Base-by-base conservation (phyloP, 2,888 invertebrate genomes). In the Hemithea aestivaria region DNA sequence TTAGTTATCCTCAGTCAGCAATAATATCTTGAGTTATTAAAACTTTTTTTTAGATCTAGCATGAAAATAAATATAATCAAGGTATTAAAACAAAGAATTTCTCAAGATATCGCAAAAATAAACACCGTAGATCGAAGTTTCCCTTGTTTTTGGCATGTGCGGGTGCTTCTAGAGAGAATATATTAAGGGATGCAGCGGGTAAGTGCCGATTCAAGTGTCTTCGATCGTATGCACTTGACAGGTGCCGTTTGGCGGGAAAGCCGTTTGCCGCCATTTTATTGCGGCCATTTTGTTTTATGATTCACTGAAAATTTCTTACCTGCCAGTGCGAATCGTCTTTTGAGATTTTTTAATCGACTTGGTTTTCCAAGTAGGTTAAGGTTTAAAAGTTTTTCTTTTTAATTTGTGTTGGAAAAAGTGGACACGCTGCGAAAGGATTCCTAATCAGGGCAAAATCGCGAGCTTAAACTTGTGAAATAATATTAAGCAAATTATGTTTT, bases 221-320 rank as follows among this genome's bases (percentile, higher is more conserved):
- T 35, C 45, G 35, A 50, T 43, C 37, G 54, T 27, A 36, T 55
- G 54, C 52, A 40, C 37, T 41, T 55, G 54, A 55, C 54, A 55
- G 52, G 44, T 45, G 41, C 41, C 40, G 46, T 46, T 51, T 54
- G 54, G 51, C 50, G 50, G 48, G 45, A 48, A 50, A 40, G 48
- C 44, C 40, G 38, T 46, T 44, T 33, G 38, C 40, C 50, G 42
- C 52, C 47, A 44, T 53, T 53, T 53, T 51, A 52, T 47, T 45
- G 41, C 44, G 20, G 45, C 51, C 48, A 47, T 52, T 40, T 50
- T 48, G 49, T 49, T 50, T 49, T 53, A 48, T 42, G 46, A 32
- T 29, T 35, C 30, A 24, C 27, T 29, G 30, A 24, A 27, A 28
- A 22, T 21, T 22, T 27, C 6, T 10, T 6, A 7, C 33, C 21